phyloP scores from a whole-genome alignment of 2,113 vertebrate genomes.

The Empidonax alnorum region DNA sequence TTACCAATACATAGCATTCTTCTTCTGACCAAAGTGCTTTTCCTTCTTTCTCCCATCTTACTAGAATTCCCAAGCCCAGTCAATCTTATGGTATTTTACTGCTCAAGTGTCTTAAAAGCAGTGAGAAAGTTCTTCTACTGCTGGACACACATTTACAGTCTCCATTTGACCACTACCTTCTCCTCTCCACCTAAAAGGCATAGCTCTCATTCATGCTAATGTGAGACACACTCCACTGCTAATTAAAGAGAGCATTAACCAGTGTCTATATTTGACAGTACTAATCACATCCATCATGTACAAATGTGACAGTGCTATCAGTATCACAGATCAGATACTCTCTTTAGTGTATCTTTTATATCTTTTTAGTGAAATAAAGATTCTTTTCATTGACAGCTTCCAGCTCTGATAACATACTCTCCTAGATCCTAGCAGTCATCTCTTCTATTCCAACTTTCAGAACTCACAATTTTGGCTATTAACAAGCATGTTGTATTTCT shows the following conservation, averaged over 20 bases:
- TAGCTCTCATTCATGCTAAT: not conserved
- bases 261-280: conserved; percentile 46
- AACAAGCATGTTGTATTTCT: not conserved
- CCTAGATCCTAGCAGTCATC: not conserved
- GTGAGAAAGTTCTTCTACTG: not conserved
- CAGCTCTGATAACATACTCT: not conserved
- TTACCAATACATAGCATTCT: not conserved
- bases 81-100: not conserved
- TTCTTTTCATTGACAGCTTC: not conserved
- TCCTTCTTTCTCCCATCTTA: not conserved
- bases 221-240: not conserved
- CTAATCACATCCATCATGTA: conserved; percentile 42
- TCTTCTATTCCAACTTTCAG: not conserved
- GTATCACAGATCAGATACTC: not conserved
- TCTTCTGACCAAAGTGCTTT: not conserved
- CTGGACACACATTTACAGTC: not conserved
- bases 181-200: not conserved
- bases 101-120: not conserved
- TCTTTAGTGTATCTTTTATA: conserved; percentile 8
- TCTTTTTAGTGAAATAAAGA: not conserved
- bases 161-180: not conserved
- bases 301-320: conserved; percentile 31
- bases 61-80: not conserved
- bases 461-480: not conserved
- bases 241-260: conserved; percentile 43